Evolutionary conservation across 2,113 vertebrate species (phyloP), one percentile per base, ranked within the genome.

Genomic region (Melanocharis versteri): DNA sequence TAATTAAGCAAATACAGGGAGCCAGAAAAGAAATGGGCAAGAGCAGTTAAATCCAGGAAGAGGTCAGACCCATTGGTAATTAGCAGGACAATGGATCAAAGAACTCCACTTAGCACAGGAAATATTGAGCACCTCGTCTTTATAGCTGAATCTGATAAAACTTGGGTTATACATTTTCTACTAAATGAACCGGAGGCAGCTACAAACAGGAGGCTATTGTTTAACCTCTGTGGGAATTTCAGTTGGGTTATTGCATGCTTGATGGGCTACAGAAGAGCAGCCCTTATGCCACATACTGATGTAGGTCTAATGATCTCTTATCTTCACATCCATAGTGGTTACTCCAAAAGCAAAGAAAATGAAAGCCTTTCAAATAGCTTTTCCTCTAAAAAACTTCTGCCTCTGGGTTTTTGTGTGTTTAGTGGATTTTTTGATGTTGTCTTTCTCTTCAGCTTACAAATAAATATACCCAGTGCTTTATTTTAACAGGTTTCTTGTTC

Each of bases 1-100:
- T 94, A 96, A 96, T 96, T 95, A 96, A 94, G 95, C 92, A 96
- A 96, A 95, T 83, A 96, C 27, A 90, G 78, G 75, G 71, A 96
- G 78, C 62, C 58, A 86, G 91, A 50, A 95, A 88, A 95, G 95
- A 96, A 93, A 53, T 31, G 18, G 84, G 26, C 91, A 89, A 76
- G 68, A 85, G 73, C 39, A 87, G 79, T 93, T 96, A 95, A 96
- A 96, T 93, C 88, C 93, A 95, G 93, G 91, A 93, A 95, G 84
- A 94, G 94, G 94, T 96, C 83, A 89, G 56, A 84, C 92, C 92
- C 11, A 0, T 81, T 27, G n/a, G 91, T 91, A 94, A 91, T 94
- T 96, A 94, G 76, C 92, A 75, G 62, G 86, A 93, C 81, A 96
- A 97, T 94, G 71, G 94, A 96, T 96, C 91, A 90, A 96, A 96